These are phyloP conservation scores for Gallinago media DNA, from an alignment of 2,113 vertebrate genomes.

Conservation along the genomic window DNA sequence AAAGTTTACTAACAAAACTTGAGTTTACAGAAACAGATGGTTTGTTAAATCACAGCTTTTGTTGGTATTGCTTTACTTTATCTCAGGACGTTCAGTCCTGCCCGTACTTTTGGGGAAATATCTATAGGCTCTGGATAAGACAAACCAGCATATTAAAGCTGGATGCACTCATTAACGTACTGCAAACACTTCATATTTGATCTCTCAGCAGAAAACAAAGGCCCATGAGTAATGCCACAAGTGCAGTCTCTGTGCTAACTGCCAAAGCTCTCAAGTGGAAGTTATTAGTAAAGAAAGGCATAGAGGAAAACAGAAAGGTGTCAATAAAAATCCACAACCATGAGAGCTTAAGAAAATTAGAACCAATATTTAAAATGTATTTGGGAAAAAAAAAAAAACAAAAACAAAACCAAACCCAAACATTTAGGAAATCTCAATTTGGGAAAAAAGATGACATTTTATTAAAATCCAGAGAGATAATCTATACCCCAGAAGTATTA, in stretches of 20 bases:
- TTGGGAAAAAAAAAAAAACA: background rate
- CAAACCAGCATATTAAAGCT: background rate
- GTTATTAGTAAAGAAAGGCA: background rate
- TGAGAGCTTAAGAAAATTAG: background rate
- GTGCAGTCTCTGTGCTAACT: too few species aligned
- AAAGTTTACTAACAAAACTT: background rate
- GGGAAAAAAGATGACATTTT: background rate
- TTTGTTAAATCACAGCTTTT: background rate
- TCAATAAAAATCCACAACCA: background rate
- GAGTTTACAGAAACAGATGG: background rate
- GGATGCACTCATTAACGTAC: background rate
- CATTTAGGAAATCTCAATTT: background rate
- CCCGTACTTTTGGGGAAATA: background rate
- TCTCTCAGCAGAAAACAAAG: background rate
- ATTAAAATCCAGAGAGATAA: conserved; percentile 8
- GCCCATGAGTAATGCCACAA: background rate
- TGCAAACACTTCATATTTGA: background rate
- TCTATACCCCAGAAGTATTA: background rate
- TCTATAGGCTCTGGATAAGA: background rate
- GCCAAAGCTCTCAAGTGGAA: background rate
- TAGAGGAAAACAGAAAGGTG: background rate
- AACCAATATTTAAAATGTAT: background rate
- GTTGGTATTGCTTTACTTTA: background rate
- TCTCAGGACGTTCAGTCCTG: background rate
- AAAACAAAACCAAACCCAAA: too few species aligned